Evolutionary conservation across 2,888 invertebrate genomes (phyloP), one percentile per base, ranked within the genome.

Genomic region (Apantesis nais): DNA sequence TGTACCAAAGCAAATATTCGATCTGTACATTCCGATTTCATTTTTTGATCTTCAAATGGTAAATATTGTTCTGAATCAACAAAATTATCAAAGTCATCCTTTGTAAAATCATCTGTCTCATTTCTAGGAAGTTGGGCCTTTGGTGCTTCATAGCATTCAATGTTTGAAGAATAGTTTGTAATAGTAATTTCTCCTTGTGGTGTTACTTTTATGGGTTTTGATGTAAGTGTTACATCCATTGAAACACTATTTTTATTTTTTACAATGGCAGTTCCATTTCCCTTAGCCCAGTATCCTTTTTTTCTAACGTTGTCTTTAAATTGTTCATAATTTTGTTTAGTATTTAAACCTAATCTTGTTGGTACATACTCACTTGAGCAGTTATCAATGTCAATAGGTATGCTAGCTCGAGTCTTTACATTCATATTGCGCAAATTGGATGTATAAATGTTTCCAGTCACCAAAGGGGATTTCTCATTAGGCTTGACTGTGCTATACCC

Each of bases 261-360:
- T 41, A 79, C 77, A 63, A 90, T 77, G 64, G 89, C 80, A 66
- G 84, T 80, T 34, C 92, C 90, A 88, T 94, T 93, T 14, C 91
- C 94, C 83, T 94, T 94, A 12, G 93, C 94, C 95, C 95, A 95
- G 74, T 85, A 95, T 16, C 95, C 95, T 79, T 92, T 93, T 74
- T 84, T 91, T 71, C 88, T 88, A 2, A 95, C 93, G 90, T 92
- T 93, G 73, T 94, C 89, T 84, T 92, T 95, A 63, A 95, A 95
- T 73, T 93, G 90, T 80, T 95, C 93, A 74, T 95, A 95, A 77
- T 94, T 95, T 76, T 89, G 89, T 76, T 93, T 93, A n/a, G 92
- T 90, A 71, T 89, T 89, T 31, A 91, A 89, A 66, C 93, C 93
- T 72, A 94, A 82, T 77, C 88, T 93, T 29, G 94, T 94, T 22